Evolutionary conservation across 2,797 vertebrate genomes (phyloP).

Genomic region (Enteromius anoplus): DNA sequence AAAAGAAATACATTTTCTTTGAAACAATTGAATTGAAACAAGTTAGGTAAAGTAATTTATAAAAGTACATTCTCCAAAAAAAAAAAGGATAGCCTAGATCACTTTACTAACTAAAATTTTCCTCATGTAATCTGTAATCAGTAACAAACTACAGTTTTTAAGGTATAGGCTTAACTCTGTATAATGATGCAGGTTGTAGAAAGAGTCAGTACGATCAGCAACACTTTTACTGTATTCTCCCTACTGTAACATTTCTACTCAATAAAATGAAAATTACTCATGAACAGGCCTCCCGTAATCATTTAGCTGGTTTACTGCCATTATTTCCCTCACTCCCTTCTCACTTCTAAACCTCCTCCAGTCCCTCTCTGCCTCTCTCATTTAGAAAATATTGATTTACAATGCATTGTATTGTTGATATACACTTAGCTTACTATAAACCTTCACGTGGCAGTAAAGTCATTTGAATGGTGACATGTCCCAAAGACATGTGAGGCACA

Average conservation of each 20-base stretch:
- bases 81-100: neutral
- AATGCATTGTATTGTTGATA: neutral
- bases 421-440: neutral
- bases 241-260: constrained; percentile 1
- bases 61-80: neutral
- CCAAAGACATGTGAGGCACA: neutral
- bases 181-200: neutral
- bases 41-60: neutral
- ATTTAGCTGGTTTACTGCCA: constrained; percentile 2
- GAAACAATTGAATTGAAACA: neutral
- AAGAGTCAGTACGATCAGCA: neutral
- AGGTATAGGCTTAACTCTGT: neutral
- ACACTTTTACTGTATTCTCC: neutral
- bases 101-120: neutral
- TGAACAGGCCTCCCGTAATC: constrained; percentile 4
- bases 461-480: neutral
- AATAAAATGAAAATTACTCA: constrained; percentile 6
- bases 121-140: neutral
- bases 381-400: constrained; percentile 1
- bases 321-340: neutral
- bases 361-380: neutral
- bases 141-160: neutral
- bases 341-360: neutral
- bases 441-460: neutral
- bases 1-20: neutral